Evolutionary conservation across 2,888 invertebrate genomes (phyloP).

Genomic region (Lepeophtheirus nordmannii): DNA sequence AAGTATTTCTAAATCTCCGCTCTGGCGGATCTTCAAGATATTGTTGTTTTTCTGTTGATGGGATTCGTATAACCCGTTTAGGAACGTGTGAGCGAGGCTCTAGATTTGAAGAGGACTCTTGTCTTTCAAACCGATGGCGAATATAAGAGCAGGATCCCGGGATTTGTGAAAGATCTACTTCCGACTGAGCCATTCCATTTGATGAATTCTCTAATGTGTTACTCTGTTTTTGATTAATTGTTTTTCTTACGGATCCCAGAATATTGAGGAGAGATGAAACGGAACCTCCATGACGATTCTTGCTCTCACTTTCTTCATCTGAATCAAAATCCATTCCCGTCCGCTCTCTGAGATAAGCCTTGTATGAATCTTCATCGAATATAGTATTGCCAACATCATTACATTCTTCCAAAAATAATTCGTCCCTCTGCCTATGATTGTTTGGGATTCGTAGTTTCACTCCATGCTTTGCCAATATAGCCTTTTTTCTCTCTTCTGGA

Average conservation of each 20-base stretch:
- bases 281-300: background rate
- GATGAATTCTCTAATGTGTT: background rate
- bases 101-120: too few relatives aligned
- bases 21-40: too few relatives aligned
- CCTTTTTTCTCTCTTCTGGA: slow-evolving; percentile 21
- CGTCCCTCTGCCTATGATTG: too few relatives aligned
- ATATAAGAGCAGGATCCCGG: slow-evolving; percentile 21
- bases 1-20: background rate
- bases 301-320: background rate
- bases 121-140: slow-evolving; percentile 2
- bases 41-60: too few relatives aligned
- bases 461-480: slow-evolving; percentile 23
- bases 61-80: too few relatives aligned
- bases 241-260: slow-evolving; percentile 7
- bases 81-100: too few relatives aligned
- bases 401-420: too few relatives aligned
- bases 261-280: slow-evolving; percentile 20
- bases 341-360: background rate
- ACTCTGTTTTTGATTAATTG: background rate
- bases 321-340: background rate
- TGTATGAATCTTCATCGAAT: background rate
- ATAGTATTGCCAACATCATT: background rate
- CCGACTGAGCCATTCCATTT: background rate
- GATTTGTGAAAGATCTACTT: slow-evolving; percentile 5
- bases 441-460: background rate